Percentiles rank a stretch among this genome's conserved stretches.
Evolutionary conservation across 2,888 invertebrate species (phyloP).

Genomic region (Acanthoscelides obtectus): DNA sequence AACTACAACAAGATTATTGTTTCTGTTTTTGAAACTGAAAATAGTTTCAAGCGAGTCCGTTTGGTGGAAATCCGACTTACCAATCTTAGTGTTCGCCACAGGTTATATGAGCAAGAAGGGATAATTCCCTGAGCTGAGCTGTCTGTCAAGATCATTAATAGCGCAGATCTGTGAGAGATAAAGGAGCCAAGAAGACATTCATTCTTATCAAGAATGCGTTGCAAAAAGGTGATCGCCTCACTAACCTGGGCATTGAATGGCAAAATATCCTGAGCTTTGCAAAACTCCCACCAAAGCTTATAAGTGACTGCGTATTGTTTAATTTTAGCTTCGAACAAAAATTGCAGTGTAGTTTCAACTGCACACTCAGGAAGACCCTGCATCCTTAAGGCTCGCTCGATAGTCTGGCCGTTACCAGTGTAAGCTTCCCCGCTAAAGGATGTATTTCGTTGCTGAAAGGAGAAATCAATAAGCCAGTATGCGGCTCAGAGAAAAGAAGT

Average conservation of each 20-base stretch:
- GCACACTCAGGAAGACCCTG: slow-evolving; percentile 8
- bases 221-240: slow-evolving; percentile 9
- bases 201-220: not conserved
- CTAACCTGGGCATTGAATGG: not conserved
- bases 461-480: slow-evolving; percentile 11
- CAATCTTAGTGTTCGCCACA: too few species aligned
- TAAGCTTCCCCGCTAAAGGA: slow-evolving; percentile 13
- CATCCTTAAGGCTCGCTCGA: slow-evolving; percentile 7
- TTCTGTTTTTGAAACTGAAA: too few species aligned
- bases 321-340: slow-evolving; percentile 4
- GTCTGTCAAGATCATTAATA: slow-evolving; percentile 6
- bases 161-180: slow-evolving; percentile 12
- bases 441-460: slow-evolving; percentile 12
- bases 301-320: slow-evolving; percentile 10
- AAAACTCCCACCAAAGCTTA: slow-evolving; percentile 11
- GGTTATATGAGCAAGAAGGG: too few species aligned
- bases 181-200: slow-evolving; percentile 4
- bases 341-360: slow-evolving; percentile 6
- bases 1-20: too few species aligned
- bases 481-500: slow-evolving; percentile 14
- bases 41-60: too few species aligned
- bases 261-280: not conserved
- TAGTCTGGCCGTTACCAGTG: slow-evolving; percentile 16
- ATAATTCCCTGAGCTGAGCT: too few species aligned
- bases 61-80: too few species aligned